Evolutionary conservation across 2,113 vertebrate genomes (phyloP), one percentile per base, ranked within the genome.

Genomic region (Ascaphus truei): DNA sequence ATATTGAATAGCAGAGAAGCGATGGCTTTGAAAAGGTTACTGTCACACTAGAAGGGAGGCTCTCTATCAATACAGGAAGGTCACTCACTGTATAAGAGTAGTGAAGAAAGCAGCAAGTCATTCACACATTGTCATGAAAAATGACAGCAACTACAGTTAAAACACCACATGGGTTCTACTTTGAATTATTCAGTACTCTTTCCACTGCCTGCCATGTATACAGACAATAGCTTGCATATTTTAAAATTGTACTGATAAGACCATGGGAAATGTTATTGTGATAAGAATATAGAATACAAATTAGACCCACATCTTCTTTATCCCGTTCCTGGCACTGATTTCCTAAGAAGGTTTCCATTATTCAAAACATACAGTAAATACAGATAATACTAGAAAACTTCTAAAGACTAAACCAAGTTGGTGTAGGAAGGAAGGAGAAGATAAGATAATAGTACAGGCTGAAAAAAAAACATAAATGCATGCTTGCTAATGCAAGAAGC

Each of bases 281-380:
- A 79, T 78, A 78, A 76, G 71, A 78, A 69, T 12, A 13, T 58
- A 66, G 76, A 68, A 80, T 73, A 75, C 31, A 79, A 80, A 81
- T 48, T 51, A 67, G 48, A 75, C 22, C 30, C 72, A 26, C 26
- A 68, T 68, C 73, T 67, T 47, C 39, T 75, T 74, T 43, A 45
- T n/a, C n/a, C n/a, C n/a, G n/a, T n/a, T n/a, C n/a, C n/a, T n/a
- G n/a, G n/a, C n/a, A n/a, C n/a, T n/a, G n/a, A n/a, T n/a, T n/a
- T n/a, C n/a, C n/a, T n/a, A n/a, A n/a, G n/a, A n/a, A n/a, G n/a
- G n/a, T n/a, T n/a, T n/a, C n/a, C n/a, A n/a, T n/a, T n/a, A n/a
- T n/a, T n/a, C n/a, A n/a, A n/a, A n/a, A n/a, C n/a, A n/a, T n/a
- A n/a, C n/a, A n/a, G n/a, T n/a, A n/a, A n/a, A n/a, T n/a, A n/a